Conservation (phyloP, 2,888 invertebrate genomes). For the Tetragnatha montana region DNA sequence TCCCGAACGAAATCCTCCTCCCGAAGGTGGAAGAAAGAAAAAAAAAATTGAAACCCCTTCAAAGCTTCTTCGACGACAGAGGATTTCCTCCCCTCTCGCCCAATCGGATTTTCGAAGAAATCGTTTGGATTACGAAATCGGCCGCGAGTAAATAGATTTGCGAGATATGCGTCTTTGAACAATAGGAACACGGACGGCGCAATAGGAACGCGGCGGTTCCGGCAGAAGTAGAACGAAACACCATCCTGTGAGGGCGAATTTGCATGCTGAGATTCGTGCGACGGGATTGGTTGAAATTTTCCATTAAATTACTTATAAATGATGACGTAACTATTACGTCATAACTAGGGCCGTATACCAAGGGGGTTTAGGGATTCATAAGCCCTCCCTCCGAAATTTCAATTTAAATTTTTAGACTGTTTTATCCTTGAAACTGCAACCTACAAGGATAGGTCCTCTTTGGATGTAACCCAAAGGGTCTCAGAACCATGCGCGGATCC, state of each 20-base stretch:
- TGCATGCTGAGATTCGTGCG: too few species aligned
- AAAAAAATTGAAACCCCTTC: neutral
- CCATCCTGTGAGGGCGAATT: neutral
- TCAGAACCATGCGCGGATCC: too few species aligned
- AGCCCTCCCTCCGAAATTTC: too few species aligned
- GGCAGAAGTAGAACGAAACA: neutral
- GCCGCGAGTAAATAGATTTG: slow-evolving; percentile 2
- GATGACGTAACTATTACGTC: too few species aligned
- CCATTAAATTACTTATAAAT: too few species aligned
- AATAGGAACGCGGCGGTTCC: neutral
- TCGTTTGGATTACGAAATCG: neutral
- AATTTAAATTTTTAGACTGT: too few species aligned
- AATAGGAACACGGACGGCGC: neutral
- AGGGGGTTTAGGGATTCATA: too few species aligned
- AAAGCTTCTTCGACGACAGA: neutral
- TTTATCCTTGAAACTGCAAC: too few species aligned
- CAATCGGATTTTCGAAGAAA: neutral
- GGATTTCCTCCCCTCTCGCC: neutral
- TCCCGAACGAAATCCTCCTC: neutral
- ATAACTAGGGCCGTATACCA: too few species aligned
- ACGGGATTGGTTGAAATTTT: too few species aligned
- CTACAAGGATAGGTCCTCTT: too few species aligned
- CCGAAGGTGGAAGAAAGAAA: neutral
- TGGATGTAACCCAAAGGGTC: too few species aligned
- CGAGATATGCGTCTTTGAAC: slow-evolving; percentile 25